phyloP scores from a whole-genome alignment of 2,797 vertebrate genomes.

The Mormyrus proboscirostris region DNA sequence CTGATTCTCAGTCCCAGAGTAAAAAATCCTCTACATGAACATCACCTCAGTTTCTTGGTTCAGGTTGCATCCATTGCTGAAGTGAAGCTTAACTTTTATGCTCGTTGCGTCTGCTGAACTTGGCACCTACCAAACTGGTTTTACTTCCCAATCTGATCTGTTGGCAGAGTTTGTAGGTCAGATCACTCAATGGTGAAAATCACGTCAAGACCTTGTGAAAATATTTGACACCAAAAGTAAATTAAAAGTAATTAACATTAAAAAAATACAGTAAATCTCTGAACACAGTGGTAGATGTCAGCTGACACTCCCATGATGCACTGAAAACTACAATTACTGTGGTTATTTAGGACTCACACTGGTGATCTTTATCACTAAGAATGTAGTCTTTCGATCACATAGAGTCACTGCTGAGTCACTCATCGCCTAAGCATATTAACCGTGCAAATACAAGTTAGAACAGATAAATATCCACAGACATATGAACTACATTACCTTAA shows the following conservation, averaged over 20 bases:
- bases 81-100: no score
- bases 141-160: no score
- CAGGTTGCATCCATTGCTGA: no score
- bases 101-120: no score
- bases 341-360: neutral
- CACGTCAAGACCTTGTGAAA: neutral
- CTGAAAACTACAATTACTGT: neutral
- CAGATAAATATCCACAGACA: no score
- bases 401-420: neutral
- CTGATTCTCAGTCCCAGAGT: no score
- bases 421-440: no score
- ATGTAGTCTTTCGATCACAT: neutral
- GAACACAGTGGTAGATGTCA: neutral
- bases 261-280: neutral
- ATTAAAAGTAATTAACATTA: neutral
- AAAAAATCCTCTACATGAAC: no score
- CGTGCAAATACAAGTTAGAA: no score
- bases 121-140: no score
- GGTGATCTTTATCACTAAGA: neutral
- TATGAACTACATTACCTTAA: no score
- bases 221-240: neutral
- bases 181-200: neutral
- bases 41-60: no score
- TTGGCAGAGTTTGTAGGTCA: neutral
- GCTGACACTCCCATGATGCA: neutral